phyloP scores from a whole-genome alignment of 2,113 vertebrate species.

The Cryptotis parvus region DNA sequence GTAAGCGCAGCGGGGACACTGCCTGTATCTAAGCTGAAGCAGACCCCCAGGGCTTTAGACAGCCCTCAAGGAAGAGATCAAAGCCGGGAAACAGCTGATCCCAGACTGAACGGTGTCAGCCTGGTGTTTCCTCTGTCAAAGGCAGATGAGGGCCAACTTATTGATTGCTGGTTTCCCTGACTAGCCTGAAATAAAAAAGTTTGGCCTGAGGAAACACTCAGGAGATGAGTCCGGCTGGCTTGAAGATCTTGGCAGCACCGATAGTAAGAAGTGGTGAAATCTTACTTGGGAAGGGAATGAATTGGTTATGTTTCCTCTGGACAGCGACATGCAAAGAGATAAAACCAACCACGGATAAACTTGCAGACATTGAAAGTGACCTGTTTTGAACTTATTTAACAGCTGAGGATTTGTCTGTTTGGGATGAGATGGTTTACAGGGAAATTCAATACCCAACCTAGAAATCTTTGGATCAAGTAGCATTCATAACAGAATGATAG shows the following conservation, averaged over 20 bases:
- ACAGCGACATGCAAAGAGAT: neutral
- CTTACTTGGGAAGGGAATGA: neutral
- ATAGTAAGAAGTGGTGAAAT: conserved; percentile 36
- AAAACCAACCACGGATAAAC: neutral
- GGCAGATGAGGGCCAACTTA: conserved; percentile 74
- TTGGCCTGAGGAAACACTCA: conserved; percentile 60
- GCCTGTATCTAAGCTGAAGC: conserved; percentile 59
- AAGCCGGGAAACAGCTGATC: conserved; percentile 85
- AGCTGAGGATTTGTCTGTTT: neutral
- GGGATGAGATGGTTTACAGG: neutral
- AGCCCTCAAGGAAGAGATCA: conserved; percentile 77
- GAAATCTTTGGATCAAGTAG: neutral
- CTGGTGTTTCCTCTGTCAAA: conserved; percentile 80
- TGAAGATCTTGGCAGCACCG: neutral
- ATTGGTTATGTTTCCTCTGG: neutral
- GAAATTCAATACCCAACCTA: neutral
- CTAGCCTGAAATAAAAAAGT: conserved; percentile 61
- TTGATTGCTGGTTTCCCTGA: conserved; percentile 63
- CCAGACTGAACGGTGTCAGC: conserved; percentile 84
- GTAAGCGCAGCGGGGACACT: conserved; percentile 78
- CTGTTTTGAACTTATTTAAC: neutral
- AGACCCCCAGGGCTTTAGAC: conserved; percentile 60
- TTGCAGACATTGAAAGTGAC: neutral
- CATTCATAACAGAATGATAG: accelerated
- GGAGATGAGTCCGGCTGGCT: conserved; percentile 44